Evolutionary conservation across 2,888 invertebrate genomes (phyloP).

Genomic region (Proisotoma minuta): DNA sequence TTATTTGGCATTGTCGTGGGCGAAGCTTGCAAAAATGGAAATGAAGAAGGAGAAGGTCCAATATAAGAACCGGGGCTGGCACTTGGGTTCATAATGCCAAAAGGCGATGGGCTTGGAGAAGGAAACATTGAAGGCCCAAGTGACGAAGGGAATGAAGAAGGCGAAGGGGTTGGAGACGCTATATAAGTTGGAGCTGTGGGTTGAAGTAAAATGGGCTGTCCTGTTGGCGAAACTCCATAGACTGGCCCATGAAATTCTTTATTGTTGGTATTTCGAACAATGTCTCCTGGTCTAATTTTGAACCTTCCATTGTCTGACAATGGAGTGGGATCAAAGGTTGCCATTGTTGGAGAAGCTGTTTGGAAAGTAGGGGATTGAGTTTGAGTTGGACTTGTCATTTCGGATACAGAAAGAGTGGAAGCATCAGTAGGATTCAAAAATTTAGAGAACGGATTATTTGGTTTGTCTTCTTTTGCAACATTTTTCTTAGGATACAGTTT

Average conservation of each 20-base stretch:
- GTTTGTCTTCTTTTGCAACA: neutral
- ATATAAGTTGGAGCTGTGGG: constrained; percentile 4
- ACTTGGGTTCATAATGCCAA: neutral
- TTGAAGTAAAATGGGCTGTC: constrained; percentile 27
- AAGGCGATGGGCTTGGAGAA: neutral
- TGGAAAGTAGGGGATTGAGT: neutral
- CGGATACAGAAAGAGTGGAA: constrained; percentile 1
- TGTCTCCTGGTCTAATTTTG: constrained; percentile 42
- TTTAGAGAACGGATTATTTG: constrained; percentile 18
- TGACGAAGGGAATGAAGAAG: constrained; percentile 7
- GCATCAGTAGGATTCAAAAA: neutral
- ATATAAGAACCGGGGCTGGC: neutral
- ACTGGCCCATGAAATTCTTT: constrained; percentile 7
- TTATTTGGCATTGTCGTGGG: neutral
- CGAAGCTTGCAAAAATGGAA: neutral
- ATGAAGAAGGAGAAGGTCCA: neutral
- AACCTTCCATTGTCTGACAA: constrained; percentile 39
- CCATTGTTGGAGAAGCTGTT: neutral
- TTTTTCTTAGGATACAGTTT: constrained; percentile 32
- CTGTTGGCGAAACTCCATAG: constrained; percentile 32
- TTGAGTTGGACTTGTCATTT: neutral
- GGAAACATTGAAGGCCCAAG: neutral
- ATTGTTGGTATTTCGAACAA: constrained; percentile 25
- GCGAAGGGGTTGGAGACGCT: neutral
- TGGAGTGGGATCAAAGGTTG: constrained; percentile 15